Percentiles rank a stretch among this genome's conserved stretches.
phyloP scores from a whole-genome alignment of 2,888 invertebrate genomes.

The Euplexia lucipara region DNA sequence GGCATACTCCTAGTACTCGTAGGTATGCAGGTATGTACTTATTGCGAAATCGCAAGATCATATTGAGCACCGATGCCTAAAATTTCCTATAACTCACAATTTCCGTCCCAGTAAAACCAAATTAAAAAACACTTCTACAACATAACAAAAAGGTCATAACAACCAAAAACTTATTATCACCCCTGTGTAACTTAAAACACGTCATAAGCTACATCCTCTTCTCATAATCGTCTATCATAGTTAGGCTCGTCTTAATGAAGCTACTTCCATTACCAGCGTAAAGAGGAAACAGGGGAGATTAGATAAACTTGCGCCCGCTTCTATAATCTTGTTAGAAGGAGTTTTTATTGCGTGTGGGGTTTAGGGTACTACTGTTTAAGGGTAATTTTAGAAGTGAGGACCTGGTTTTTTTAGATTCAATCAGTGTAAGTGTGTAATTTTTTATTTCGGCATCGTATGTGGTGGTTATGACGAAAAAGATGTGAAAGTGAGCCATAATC shows the following conservation, averaged over 20 bases:
- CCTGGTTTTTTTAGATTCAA: constrained; percentile 11
- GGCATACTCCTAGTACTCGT: too few species aligned
- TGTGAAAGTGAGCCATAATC: too few species aligned
- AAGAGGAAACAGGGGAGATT: constrained; percentile 81
- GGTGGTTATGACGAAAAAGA: too few species aligned
- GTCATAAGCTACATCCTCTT: constrained; percentile 66
- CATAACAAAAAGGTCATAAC: constrained; percentile 21
- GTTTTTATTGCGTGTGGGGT: constrained; percentile 47
- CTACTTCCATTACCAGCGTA: constrained; percentile 72
- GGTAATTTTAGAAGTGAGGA: constrained; percentile 27
- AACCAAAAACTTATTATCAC: constrained; percentile 30
- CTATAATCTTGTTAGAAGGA: constrained; percentile 75
- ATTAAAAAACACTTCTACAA: constrained; percentile 15
- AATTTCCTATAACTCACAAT: constrained; percentile 1
- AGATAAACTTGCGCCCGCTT: constrained; percentile 73
- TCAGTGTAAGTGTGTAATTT: neutral
- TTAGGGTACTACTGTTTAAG: constrained; percentile 3
- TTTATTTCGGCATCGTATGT: too few species aligned
- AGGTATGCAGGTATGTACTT: too few species aligned
- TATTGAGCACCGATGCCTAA: neutral
- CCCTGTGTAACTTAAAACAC: constrained; percentile 45
- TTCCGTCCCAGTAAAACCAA: neutral
- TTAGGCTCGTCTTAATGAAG: constrained; percentile 68
- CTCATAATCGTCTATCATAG: constrained; percentile 73
- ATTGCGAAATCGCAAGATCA: neutral